Conservation (phyloP, 2,113 vertebrate species). For the Halcyon malimbica region DNA sequence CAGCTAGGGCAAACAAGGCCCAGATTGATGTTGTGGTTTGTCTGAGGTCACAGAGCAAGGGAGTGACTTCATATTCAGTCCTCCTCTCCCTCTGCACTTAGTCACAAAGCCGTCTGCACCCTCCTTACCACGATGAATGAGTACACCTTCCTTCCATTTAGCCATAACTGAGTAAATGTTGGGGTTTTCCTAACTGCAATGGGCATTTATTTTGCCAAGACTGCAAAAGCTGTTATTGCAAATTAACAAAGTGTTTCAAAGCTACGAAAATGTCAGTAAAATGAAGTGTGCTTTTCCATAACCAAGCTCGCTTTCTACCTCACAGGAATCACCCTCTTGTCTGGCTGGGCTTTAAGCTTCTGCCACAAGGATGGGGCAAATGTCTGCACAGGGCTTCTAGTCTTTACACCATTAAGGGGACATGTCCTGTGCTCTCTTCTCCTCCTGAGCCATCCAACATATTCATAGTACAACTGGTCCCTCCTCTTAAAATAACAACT, state of each 20-base stretch:
- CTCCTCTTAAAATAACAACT: not conserved
- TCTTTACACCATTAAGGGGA: not conserved
- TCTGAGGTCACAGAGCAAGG: not conserved
- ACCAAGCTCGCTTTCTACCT: not conserved
- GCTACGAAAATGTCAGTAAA: constrained; percentile 23
- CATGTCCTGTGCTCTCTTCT: not conserved
- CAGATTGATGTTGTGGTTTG: not conserved
- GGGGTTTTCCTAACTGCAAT: not conserved
- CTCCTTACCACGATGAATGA: not conserved
- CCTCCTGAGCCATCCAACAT: not conserved
- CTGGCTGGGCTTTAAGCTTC: not conserved
- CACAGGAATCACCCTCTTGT: not conserved
- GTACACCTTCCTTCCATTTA: not conserved
- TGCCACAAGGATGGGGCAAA: not conserved
- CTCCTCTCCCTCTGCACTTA: not conserved
- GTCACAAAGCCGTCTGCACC: not conserved
- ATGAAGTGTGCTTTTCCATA: not conserved
- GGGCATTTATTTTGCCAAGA: not conserved
- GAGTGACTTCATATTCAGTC: not conserved
- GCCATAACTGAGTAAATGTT: not conserved
- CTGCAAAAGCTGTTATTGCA: not conserved
- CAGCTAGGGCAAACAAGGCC: not conserved
- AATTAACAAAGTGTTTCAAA: not conserved
- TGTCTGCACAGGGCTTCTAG: not conserved
- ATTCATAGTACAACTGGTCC: not conserved